Evolutionary conservation across 2,888 invertebrate genomes (phyloP).

Genomic region (Hyles lineata): DNA sequence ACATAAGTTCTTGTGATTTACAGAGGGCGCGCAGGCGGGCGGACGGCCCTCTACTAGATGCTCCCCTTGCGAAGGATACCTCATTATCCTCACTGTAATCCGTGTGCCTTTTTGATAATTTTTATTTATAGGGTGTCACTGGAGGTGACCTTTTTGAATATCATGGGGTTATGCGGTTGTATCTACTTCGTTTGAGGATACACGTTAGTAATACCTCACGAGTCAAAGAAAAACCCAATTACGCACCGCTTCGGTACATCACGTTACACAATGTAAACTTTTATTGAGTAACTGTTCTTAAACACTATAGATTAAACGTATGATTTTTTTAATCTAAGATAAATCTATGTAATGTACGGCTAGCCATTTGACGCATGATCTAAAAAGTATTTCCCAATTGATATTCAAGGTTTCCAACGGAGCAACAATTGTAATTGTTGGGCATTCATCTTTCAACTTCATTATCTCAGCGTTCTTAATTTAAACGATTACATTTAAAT

Average conservation of each 20-base stretch:
- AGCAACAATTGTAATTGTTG: constrained; percentile 43
- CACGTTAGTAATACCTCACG: constrained; percentile 8
- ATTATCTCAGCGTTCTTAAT: constrained; percentile 36
- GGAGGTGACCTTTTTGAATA: constrained; percentile 61
- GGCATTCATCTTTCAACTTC: constrained; percentile 42
- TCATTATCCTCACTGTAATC: constrained; percentile 83
- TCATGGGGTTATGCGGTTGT: constrained; percentile 38
- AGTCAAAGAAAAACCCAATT: constrained; percentile 20
- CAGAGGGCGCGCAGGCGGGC: constrained; percentile 71
- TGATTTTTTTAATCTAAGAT: constrained; percentile 16
- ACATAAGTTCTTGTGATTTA: constrained; percentile 72
- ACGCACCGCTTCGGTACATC: neutral
- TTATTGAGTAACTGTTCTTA: neutral
- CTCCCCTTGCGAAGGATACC: constrained; percentile 79
- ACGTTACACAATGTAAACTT: constrained; percentile 7
- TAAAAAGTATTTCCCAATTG: constrained; percentile 53
- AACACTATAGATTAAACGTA: neutral
- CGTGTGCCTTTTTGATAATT: constrained; percentile 79
- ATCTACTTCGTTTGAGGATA: constrained; percentile 24
- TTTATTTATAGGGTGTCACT: constrained; percentile 72
- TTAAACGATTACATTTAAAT: constrained; percentile 13
- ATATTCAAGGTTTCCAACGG: constrained; percentile 56
- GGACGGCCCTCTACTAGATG: constrained; percentile 58
- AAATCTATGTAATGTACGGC: constrained; percentile 2
- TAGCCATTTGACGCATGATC: constrained; percentile 32